These are phyloP conservation scores for Corvus cornix DNA, from an alignment of 2,113 vertebrate genomes.

Conservation along the genomic window DNA sequence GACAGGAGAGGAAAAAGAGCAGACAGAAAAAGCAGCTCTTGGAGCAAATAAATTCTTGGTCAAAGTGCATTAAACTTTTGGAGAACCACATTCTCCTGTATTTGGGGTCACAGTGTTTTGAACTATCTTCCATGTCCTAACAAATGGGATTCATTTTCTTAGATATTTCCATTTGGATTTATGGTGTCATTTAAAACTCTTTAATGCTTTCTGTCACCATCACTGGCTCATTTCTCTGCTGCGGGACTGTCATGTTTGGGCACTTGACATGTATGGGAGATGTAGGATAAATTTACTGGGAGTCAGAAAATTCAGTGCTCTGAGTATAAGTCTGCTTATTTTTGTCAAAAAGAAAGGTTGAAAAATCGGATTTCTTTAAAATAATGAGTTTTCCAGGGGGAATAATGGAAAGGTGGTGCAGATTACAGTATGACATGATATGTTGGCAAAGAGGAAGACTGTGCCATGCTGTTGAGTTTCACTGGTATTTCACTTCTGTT, in stretches of 20 bases:
- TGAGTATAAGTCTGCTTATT: background rate
- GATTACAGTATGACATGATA: background rate
- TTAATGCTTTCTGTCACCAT: background rate
- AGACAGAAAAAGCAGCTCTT: background rate
- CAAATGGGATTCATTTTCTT: background rate
- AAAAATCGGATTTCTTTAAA: background rate
- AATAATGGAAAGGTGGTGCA: background rate
- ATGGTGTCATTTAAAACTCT: background rate
- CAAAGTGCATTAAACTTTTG: background rate
- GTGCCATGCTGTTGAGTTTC: background rate
- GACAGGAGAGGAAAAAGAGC: background rate
- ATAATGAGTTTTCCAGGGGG: background rate
- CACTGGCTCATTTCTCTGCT: background rate
- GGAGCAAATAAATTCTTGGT: background rate
- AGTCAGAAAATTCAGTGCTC: background rate
- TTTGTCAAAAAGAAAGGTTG: background rate
- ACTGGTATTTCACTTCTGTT: background rate
- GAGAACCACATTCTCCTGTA: background rate
- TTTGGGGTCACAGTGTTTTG: background rate
- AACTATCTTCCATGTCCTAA: background rate
- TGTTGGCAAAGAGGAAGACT: background rate
- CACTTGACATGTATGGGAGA: background rate
- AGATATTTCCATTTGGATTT: background rate
- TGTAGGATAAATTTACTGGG: background rate
- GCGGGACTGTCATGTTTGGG: background rate